Percentiles rank a stretch among this genome's conserved stretches.
phyloP scores from a whole-genome alignment of 2,888 invertebrate species.

The Cenopis cana region DNA sequence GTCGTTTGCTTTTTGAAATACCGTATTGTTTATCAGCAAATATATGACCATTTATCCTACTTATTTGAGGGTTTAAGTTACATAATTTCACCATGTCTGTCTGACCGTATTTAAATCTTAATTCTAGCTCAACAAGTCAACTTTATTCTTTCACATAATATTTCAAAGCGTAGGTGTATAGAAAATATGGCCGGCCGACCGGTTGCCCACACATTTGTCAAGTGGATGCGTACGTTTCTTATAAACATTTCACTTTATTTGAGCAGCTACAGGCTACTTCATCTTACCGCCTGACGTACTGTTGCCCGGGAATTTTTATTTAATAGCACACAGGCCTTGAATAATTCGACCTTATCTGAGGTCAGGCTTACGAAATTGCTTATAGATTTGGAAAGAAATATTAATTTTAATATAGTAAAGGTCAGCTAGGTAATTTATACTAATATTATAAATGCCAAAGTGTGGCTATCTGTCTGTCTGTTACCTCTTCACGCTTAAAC shows the following conservation, averaged over 20 bases:
- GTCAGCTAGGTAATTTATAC: too few relatives aligned
- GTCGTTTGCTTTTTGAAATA: too few relatives aligned
- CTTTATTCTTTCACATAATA: conserved; percentile 17
- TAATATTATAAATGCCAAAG: too few relatives aligned
- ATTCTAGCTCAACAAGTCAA: background rate
- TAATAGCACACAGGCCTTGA: background rate
- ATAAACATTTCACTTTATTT: conserved; percentile 42
- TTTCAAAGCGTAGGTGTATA: conserved; percentile 21
- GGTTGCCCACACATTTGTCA: conserved; percentile 39
- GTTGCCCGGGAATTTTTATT: conserved; percentile 19
- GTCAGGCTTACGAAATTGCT: too few relatives aligned
- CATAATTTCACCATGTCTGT: too few relatives aligned
- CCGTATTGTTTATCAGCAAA: too few relatives aligned
- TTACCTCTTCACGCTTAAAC: too few relatives aligned
- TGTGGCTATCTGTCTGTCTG: too few relatives aligned
- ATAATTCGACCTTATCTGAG: background rate
- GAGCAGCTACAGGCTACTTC: conserved; percentile 24
- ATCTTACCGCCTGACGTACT: conserved; percentile 20
- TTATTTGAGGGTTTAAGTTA: too few relatives aligned
- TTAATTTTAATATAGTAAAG: too few relatives aligned
- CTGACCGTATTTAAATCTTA: background rate
- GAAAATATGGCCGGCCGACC: conserved; percentile 12
- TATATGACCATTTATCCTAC: too few relatives aligned
- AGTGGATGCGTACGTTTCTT: conserved; percentile 35
- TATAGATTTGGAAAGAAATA: too few relatives aligned